Conservation (phyloP, 2,113 vertebrate species). For the Indicator indicator region DNA sequence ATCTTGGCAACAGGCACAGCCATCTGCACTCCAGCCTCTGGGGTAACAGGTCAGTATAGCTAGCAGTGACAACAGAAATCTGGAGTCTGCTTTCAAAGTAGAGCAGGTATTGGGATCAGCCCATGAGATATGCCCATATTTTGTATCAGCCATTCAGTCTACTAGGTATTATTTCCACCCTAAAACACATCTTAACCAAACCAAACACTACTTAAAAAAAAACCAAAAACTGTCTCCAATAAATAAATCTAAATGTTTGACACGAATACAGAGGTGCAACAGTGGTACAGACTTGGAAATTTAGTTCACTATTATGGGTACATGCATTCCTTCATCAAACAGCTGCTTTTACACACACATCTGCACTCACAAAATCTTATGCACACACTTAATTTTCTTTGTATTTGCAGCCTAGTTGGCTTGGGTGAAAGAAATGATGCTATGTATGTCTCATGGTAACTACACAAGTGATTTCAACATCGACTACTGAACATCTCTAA, state of each 20-base stretch:
- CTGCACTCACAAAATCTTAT: not conserved
- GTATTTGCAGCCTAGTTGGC: not conserved
- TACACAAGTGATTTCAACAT: not conserved
- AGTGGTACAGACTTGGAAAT: not conserved
- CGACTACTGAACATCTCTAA: not conserved
- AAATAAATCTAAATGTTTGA: not conserved
- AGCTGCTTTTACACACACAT: not conserved
- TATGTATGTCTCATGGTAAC: not conserved
- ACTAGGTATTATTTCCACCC: not conserved
- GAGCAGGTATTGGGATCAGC: not conserved
- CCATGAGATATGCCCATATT: not conserved
- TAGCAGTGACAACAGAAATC: not conserved
- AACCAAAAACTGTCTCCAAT: not conserved
- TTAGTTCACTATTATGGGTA: not conserved
- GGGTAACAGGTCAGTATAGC: not conserved
- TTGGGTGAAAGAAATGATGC: not conserved
- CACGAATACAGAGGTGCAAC: not conserved
- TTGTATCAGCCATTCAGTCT: not conserved
- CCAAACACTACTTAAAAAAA: not conserved
- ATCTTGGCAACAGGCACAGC: not conserved
- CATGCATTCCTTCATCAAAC: not conserved
- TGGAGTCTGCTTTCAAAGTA: not conserved
- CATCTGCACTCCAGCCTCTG: not conserved
- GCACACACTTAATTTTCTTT: not conserved
- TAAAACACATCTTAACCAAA: not conserved